Conservation (phyloP, 2,797 vertebrate genomes). For the Leuciscus waleckii region DNA sequence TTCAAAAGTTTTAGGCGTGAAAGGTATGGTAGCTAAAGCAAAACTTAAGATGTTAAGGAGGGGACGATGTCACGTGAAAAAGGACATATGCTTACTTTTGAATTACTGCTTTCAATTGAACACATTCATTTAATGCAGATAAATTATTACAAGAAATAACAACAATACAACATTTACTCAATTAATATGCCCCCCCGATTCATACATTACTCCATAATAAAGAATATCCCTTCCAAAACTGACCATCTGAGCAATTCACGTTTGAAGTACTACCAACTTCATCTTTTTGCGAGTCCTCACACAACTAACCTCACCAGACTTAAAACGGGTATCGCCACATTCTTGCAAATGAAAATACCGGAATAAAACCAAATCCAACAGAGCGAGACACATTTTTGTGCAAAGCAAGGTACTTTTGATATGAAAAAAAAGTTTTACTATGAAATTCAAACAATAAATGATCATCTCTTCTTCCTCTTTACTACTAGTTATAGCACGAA, state of each 20-base stretch:
- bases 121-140: neutral
- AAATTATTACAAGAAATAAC: neutral
- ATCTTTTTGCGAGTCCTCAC: neutral
- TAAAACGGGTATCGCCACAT: too few species aligned
- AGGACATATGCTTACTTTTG: neutral
- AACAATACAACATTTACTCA: neutral
- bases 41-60: neutral
- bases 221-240: neutral
- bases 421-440: too few species aligned
- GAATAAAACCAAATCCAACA: neutral
- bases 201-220: neutral
- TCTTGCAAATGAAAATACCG: neutral
- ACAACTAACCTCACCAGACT: neutral
- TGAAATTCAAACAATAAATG: too few species aligned
- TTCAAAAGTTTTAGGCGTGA: slow-evolving; percentile 16
- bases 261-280: neutral
- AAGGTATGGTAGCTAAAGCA: neutral
- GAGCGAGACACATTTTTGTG: neutral
- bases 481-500: too few species aligned
- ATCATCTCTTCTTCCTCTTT: too few species aligned
- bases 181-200: neutral
- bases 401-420: too few species aligned
- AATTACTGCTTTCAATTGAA: neutral
- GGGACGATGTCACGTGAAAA: neutral
- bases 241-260: neutral